A percentile compares a stretch with the other conserved stretches of the same genome.
phyloP scores from a whole-genome alignment of 2,888 invertebrate species.

The Balanococcus diminutus region DNA sequence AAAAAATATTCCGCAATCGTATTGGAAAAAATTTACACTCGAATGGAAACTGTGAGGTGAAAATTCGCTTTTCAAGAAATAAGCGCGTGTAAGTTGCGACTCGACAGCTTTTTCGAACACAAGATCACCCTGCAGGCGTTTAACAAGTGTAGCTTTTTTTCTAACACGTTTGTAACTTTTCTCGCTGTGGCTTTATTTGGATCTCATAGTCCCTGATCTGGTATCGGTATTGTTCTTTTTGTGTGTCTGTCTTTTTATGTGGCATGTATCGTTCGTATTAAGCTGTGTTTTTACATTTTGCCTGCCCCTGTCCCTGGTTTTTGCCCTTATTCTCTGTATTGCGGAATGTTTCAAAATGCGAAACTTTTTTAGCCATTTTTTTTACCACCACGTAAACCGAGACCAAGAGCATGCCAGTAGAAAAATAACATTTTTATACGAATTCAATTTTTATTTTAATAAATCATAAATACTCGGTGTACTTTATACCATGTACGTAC shows the following conservation, averaged over 20 bases:
- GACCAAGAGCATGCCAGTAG: background rate
- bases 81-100: background rate
- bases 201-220: background rate
- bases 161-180: background rate
- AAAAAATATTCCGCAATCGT: background rate
- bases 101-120: background rate
- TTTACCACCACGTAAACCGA: background rate
- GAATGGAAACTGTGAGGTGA: background rate
- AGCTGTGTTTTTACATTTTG: background rate
- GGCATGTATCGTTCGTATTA: background rate
- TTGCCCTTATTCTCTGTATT: background rate
- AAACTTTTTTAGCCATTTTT: background rate
- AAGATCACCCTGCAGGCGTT: background rate
- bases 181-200: background rate
- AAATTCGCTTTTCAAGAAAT: background rate
- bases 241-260: background rate
- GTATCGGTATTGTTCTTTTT: background rate
- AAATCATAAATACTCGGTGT: constrained; percentile 34
- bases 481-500: background rate
- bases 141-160: constrained; percentile 16
- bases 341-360: background rate
- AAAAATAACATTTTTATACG: background rate
- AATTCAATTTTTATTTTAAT: constrained; percentile 35
- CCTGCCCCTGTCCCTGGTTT: background rate
- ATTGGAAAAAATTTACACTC: constrained; percentile 3